Percentiles rank a stretch among this genome's conserved stretches.
phyloP scores from a whole-genome alignment of 2,888 invertebrate species.

The Biston betularia region DNA sequence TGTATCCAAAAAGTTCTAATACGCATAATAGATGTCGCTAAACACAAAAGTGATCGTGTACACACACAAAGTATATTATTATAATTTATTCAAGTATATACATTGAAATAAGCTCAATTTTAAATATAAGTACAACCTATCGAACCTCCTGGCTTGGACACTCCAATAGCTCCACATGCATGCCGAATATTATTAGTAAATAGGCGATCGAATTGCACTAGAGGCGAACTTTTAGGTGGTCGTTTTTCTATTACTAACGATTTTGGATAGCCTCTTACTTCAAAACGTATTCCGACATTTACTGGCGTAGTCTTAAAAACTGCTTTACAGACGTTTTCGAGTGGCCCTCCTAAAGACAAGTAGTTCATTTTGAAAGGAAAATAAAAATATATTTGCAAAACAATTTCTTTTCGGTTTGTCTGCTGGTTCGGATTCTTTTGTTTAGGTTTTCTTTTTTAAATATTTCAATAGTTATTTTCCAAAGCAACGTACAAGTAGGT shows the following conservation, averaged over 20 bases:
- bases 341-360: constrained; percentile 64
- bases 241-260: constrained; percentile 18
- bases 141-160: constrained; percentile 10
- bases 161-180: constrained; percentile 43
- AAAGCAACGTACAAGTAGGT: neutral
- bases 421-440: no score
- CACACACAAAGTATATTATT: no score
- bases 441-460: neutral
- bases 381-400: neutral
- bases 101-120: neutral
- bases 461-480: neutral
- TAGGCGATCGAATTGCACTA: constrained; percentile 47
- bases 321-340: constrained; percentile 59
- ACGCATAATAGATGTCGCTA: no score
- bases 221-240: constrained; percentile 40
- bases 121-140: neutral
- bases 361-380: constrained; percentile 63
- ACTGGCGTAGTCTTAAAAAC: constrained; percentile 68
- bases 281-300: constrained; percentile 53
- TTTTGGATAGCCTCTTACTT: constrained; percentile 45
- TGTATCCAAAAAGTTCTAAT: no score
- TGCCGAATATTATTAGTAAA: constrained; percentile 55
- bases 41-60: no score
- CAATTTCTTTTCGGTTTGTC: neutral
- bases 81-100: no score